Base-by-base conservation (phyloP, 2,113 vertebrate genomes). In the Rutilus rutilus region DNA sequence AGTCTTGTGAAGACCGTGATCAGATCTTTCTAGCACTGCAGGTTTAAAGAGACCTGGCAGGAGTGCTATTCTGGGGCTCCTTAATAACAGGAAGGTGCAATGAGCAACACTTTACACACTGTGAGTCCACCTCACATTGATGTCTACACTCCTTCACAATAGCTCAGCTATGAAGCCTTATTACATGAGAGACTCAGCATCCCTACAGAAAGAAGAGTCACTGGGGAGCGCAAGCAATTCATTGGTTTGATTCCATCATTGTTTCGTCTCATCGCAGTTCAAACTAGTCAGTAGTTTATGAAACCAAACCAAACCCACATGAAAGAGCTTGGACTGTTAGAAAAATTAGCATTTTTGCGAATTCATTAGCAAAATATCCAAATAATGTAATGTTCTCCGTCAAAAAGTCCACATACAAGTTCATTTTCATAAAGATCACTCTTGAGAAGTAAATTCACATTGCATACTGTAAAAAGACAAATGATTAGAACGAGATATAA, bases 181-280 rank as follows among this genome's bases (percentile, higher is more conserved):
- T 92, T 90, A 91, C 90, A 90, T 90, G 86, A 91, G 93, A 93
- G 86, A 90, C 91, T 86, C 87, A 82, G 73, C 59, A 80, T 88
- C 89, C 90, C 85, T 65, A 21, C 30, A 5, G 87, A 85, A 92
- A 87, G 90, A 82, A 87, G 90, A 81, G 85, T 91, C 93, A 86
- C 65, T 62, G 84, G 92, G 91, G 92, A 93, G 84, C 52, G 6
- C 57, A 87, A 73, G 86, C 92, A 90, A 91, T 92, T 92, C 89
- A 91, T 89, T 91, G 90, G 90, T 90, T 90, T 88, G 82, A 84
- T 88, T 87, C 83, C 64, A 84, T 90, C 90, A 86, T 87, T 89
- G 82, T 86, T 90, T 79, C 76, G 73, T 85, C 85, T 82, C 88
- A 23, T 11, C 86, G 73, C 78, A 17, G 82, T 86, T 90, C 82